A percentile compares a stretch with the other conserved stretches of the same genome.
Evolutionary conservation across 2,797 vertebrate species (phyloP).

Genomic region (Pyrocephalus nanus): DNA sequence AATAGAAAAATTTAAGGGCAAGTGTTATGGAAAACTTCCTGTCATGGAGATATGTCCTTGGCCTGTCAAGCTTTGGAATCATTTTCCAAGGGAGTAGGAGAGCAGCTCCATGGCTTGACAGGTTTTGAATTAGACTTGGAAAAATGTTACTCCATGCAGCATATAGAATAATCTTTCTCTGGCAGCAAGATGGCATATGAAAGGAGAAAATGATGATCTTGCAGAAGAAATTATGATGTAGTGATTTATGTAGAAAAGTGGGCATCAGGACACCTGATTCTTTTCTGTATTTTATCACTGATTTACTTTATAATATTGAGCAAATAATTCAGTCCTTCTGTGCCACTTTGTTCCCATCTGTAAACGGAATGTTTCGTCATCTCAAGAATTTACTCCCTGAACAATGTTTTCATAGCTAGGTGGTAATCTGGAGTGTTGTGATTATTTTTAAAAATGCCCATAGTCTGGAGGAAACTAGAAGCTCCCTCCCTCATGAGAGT

Average conservation of each 20-base stretch:
- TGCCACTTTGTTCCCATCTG: neutral
- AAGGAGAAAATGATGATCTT: neutral
- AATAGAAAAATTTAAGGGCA: neutral
- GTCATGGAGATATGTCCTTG: neutral
- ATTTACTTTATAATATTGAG: constrained; percentile 12
- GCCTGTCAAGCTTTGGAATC: constrained; percentile 23
- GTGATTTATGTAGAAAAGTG: constrained; percentile 19
- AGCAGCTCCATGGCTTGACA: neutral
- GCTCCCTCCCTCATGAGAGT: neutral
- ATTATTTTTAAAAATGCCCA: neutral
- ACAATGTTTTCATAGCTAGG: neutral
- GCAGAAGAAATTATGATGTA: constrained; percentile 16
- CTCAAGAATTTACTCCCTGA: neutral
- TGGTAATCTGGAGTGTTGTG: neutral
- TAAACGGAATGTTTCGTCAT: constrained; percentile 27
- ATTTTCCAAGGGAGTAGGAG: constrained; percentile 1
- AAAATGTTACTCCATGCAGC: constrained; percentile 32
- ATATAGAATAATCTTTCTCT: constrained; percentile 35
- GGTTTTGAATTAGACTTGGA: constrained; percentile 53
- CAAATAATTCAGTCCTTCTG: constrained; percentile 5
- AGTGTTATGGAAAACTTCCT: constrained; percentile 11
- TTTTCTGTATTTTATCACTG: constrained; percentile 25
- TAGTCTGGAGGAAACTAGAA: neutral
- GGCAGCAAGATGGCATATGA: neutral
- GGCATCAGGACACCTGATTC: constrained; percentile 1